Evolutionary conservation across 1,140 invertebrate genomes (phyloP), one percentile per base, ranked within the genome.

Genomic region (Leucophenga varia): DNA sequence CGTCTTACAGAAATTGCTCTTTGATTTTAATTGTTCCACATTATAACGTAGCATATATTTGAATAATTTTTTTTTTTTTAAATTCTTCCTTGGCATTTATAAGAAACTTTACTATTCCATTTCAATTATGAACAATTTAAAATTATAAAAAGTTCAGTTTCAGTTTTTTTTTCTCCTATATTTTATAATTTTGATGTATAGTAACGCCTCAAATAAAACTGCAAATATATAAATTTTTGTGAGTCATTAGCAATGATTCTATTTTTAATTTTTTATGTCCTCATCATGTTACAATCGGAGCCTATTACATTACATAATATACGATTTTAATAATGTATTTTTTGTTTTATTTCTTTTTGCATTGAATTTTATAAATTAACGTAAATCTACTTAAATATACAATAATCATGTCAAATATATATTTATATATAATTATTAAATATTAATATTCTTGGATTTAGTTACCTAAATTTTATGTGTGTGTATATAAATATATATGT

Each of bases 241-340:
- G n/a, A 43, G 47, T 58, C 55, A 40, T 54, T 49, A 59, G 50
- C 38, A 67, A 60, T 65, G 52, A 56, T 65, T 64, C 61, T 61
- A 59, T 61, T 65, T 56, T 61, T 30, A 31, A 47, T 49, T 56
- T 61, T 21, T 50, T 49, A 44, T 39, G 37, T 52, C 32, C 32
- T 14, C n/a, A n/a, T n/a, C n/a, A n/a, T n/a, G n/a, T 30, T 7
- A 7, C 28, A 30, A 30, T 8, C 7, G 28, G 7, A 30, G 7
- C 28, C 28, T 12, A 30, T 30, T 7, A 30, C 7, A 30, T 30
- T 12, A 30, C n/a, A n/a, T n/a, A 30, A 8, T 12, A 30, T 30
- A 30, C 12, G 7, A 8, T 30, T 30, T 12, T 12, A 30, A 30
- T 30, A 7, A 30, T 30, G 28, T 30, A 12, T 49, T 54, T 52